phyloP scores from a whole-genome alignment of 2,888 invertebrate genomes.

The Pomacea canaliculata region DNA sequence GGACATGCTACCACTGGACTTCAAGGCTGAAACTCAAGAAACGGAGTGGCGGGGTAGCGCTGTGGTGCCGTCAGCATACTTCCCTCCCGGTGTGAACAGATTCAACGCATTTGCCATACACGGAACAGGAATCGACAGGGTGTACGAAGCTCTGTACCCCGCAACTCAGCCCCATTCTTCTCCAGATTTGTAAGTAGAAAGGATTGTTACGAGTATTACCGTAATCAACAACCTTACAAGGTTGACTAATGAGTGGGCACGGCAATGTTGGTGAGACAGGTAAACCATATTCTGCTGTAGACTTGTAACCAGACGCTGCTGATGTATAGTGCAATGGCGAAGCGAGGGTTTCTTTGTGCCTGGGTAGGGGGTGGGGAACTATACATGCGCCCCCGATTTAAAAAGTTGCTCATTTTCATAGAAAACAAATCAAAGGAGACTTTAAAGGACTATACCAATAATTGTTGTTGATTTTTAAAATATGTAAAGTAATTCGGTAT shows the following conservation, averaged over 20 bases:
- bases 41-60: slow-evolving; percentile 70
- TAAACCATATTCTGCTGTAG: too few species aligned
- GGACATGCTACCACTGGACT: slow-evolving; percentile 66
- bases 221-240: too few species aligned
- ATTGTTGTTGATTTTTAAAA: too few species aligned
- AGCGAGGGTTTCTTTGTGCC: too few species aligned
- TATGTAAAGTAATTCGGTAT: too few species aligned
- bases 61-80: slow-evolving; percentile 71
- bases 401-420: background rate
- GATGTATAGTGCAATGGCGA: too few species aligned
- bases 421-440: background rate
- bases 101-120: slow-evolving; percentile 74
- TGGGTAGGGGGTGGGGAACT: too few species aligned
- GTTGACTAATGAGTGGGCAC: too few species aligned
- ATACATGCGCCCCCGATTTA: too few species aligned
- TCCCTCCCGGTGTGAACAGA: slow-evolving; percentile 70
- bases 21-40: slow-evolving; percentile 47
- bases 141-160: slow-evolving; percentile 72
- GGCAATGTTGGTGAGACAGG: too few species aligned
- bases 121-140: slow-evolving; percentile 68
- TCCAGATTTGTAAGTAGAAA: slow-evolving; percentile 71
- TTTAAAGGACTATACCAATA: background rate
- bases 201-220: too few species aligned
- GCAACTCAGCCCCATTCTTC: slow-evolving; percentile 63
- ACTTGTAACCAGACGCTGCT: too few species aligned